A percentile compares a stretch with the other conserved stretches of the same genome.
phyloP scores from a whole-genome alignment of 2,797 vertebrate genomes.

The Crenichthys baileyi region DNA sequence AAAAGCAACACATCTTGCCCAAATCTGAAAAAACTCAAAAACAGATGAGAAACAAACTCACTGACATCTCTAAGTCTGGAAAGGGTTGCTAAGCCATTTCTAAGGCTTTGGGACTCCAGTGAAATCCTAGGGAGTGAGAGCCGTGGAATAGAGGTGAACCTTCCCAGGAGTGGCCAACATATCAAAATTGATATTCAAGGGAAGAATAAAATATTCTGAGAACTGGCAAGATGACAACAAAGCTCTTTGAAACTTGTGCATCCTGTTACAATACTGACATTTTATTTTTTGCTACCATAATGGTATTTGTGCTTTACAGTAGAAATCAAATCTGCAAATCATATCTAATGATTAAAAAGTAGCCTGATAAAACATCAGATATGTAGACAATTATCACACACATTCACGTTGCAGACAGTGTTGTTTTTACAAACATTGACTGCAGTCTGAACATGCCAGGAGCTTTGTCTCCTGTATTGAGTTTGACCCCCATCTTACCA shows the following conservation, averaged over 20 bases:
- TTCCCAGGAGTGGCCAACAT: not conserved
- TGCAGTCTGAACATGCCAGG: slow-evolving; percentile 32
- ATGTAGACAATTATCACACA: slow-evolving; percentile 45
- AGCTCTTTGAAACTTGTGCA: not conserved
- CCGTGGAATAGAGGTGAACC: not conserved
- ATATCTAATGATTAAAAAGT: not conserved
- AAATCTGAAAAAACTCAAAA: not conserved
- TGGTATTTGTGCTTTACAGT: not conserved
- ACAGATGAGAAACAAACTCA: not conserved
- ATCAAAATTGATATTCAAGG: too few relatives aligned
- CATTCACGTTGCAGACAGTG: slow-evolving; percentile 8
- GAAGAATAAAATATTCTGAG: not conserved
- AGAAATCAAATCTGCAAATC: not conserved
- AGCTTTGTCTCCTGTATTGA: slow-evolving; percentile 46
- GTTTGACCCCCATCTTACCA: slow-evolving; percentile 50
- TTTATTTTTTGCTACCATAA: too few relatives aligned
- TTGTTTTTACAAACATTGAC: slow-evolving; percentile 11
- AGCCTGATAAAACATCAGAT: slow-evolving; percentile 10
- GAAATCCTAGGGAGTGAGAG: not conserved
- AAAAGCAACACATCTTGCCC: not conserved
- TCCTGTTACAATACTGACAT: not conserved
- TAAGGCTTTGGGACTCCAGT: not conserved
- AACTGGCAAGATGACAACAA: not conserved
- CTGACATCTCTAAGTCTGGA: not conserved
- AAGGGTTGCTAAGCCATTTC: not conserved